Base-by-base conservation (phyloP, 2,113 vertebrate species). In the Apaloderma vittatum region DNA sequence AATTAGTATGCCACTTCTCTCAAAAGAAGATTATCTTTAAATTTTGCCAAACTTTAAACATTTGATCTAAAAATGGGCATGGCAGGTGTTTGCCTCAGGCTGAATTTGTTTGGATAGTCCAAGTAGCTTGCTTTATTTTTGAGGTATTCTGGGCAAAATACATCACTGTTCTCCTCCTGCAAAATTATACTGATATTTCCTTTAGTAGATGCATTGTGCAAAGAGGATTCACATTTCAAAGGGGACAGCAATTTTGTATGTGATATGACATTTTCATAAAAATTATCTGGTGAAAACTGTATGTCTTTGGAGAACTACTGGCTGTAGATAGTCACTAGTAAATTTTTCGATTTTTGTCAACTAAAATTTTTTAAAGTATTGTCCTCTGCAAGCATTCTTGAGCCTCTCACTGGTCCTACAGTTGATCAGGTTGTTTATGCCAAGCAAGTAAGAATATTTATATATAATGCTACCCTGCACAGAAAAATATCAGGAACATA, bases 31-130 rank as follows among this genome's bases (percentile, higher is more conserved):
- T 43, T 70, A 4, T 37, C 22, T 55, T 74, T 40, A 30, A 59
- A 84, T 89, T 93, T 91, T 81, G 46, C n/a, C 81, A 78, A 68
- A 96, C 34, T 90, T 85, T 65, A 58, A 66, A 68, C 7, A 75
- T 90, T 86, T 79, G 40, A 76, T 86, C 62, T 88, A 76, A 95
- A 93, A 94, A 54, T 88, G 36, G 49, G 5, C 49, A 36, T 78
- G 49, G 54, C 84, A 93, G 84, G 77, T 96, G 77, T 88, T 94
- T 72, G 58, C 77, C 66, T 87, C 10, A 68, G 77, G 80, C 45
- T 72, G 27, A 54, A 61, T 79, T 68, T 36, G 2, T 81, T 77
- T 91, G 81, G 66, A 48, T 82, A 93, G 23, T n/a, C 80, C 34
- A 94, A 46, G 34, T 3, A 57, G 32, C 48, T 91, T 74, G 34